Base-by-base conservation (phyloP, 2,797 vertebrate species). In the Dermochelys coriacea region DNA sequence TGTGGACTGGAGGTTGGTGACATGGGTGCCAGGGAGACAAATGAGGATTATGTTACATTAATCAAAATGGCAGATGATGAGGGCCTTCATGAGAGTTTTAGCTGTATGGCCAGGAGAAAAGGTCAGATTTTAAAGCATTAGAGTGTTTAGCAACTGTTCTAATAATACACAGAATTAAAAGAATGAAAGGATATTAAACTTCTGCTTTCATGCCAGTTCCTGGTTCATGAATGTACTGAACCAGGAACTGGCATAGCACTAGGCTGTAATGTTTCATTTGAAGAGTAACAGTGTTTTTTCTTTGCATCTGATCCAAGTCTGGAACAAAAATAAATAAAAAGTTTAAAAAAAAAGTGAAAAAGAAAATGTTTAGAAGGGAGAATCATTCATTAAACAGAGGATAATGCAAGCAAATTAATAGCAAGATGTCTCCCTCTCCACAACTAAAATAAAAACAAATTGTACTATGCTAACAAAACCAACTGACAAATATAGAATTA, bases 401-500 rank as follows among this genome's bases (percentile, higher is more conserved):
- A 86, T 95, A 94, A 96, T 86, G 91, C 94, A 93, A 90, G 85
- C 34, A 96, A 96, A 95, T 94, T 90, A 88, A 92, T 96, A 96
- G 85, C 57, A 94, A 93, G 96, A 94, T 83, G 59, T 81, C 94
- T 89, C 92, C 71, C 77, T 92, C 77, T 95, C 94, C 86, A 80
- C 45, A 90, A 75, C 81, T 85, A 77, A 88, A 94, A 96, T 96
- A 96, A 96, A 96, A 96, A 2, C 54, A 95, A 97, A 96, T 95
- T 91, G 47, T 54, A 71, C 94, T 96, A 90, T 34, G 71, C 59
- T 92, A 96, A 96, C 90, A 95, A 90, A 96, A 84, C 75, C 83
- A 95, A 97, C 91, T 86, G 31, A 94, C 93, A 96, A 94, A 93
- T 86, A 52, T 68, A 85, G 87, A 97, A 87, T 86, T 95, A 95